phyloP scores from a whole-genome alignment of 2,797 vertebrate species.

The Brotula barbata region DNA sequence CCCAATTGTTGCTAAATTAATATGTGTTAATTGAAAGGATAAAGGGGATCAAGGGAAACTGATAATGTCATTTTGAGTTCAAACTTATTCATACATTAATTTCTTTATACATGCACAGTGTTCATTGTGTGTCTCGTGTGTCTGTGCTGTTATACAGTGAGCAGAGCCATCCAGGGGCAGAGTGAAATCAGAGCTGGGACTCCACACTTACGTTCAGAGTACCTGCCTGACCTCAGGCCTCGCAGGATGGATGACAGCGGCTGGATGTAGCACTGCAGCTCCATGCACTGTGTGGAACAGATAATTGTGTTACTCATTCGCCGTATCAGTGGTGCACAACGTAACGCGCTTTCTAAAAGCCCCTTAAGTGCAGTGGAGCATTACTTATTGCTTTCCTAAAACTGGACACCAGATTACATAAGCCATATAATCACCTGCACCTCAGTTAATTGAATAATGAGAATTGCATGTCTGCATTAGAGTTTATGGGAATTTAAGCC shows the following conservation, averaged over 20 bases:
- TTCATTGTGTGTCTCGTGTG: no score
- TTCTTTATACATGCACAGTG: no score
- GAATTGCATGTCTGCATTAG: not conserved
- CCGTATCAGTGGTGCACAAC: not conserved
- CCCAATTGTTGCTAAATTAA: slow-evolving; percentile 8
- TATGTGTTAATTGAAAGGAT: not conserved
- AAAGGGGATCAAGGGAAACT: not conserved
- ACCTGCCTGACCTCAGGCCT: slow-evolving; percentile 63
- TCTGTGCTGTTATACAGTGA: no score
- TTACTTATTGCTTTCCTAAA: not conserved
- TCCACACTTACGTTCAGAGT: slow-evolving; percentile 66
- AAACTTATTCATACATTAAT: not conserved
- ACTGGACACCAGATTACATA: not conserved
- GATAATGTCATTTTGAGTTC: not conserved
- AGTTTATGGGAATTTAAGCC: slow-evolving; percentile 1
- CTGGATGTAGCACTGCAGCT: slow-evolving; percentile 64
- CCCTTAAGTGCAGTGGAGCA: not conserved
- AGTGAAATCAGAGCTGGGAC: no score
- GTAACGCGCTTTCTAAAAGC: slow-evolving; percentile 8
- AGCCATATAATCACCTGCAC: slow-evolving; percentile 6
- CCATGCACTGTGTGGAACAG: slow-evolving; percentile 50
- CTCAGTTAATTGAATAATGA: not conserved
- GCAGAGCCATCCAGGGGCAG: no score
- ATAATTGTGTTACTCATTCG: slow-evolving; percentile 25
- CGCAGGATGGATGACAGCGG: slow-evolving; percentile 67